Evolutionary conservation across 2,888 invertebrate species (phyloP).

Genomic region (Ferrisia virgata): DNA sequence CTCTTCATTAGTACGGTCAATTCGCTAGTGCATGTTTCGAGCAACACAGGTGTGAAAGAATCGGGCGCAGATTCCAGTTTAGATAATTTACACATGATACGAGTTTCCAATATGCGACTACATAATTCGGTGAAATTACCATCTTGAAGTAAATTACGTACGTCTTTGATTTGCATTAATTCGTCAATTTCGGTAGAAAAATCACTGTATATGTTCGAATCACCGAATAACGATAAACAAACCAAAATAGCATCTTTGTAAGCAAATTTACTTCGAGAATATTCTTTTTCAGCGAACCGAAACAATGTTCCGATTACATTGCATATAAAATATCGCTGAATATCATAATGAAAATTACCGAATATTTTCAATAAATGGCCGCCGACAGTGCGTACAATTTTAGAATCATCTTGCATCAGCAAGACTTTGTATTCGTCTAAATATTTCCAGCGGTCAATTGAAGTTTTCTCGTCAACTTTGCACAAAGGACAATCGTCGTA

Average conservation of each 20-base stretch:
- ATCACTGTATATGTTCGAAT: slow-evolving; percentile 58
- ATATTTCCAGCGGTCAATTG: slow-evolving; percentile 56
- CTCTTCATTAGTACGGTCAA: slow-evolving; percentile 20
- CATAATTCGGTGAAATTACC: slow-evolving; percentile 61
- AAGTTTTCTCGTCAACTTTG: slow-evolving; percentile 48
- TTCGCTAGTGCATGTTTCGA: slow-evolving; percentile 33
- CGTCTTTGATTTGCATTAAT: slow-evolving; percentile 60
- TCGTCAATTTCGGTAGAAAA: slow-evolving; percentile 62
- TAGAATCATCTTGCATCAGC: slow-evolving; percentile 59
- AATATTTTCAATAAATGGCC: slow-evolving; percentile 61
- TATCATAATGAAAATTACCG: slow-evolving; percentile 58
- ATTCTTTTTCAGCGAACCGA: slow-evolving; percentile 58
- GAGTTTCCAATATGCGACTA: slow-evolving; percentile 61
- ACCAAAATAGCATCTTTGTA: slow-evolving; percentile 58
- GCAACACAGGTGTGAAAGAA: slow-evolving; percentile 33
- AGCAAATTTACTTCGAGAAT: slow-evolving; percentile 53
- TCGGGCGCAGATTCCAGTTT: slow-evolving; percentile 34
- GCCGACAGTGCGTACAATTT: slow-evolving; percentile 60
- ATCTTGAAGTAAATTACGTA: slow-evolving; percentile 58
- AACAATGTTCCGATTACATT: slow-evolving; percentile 63
- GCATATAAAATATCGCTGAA: slow-evolving; percentile 61
- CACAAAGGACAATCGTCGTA: slow-evolving; percentile 48
- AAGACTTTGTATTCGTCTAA: slow-evolving; percentile 61
- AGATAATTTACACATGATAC: slow-evolving; percentile 47
- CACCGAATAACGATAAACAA: slow-evolving; percentile 62